Percentiles rank a stretch among this genome's conserved stretches.
phyloP scores from a whole-genome alignment of 2,797 vertebrate species.

The Limnodromus scolopaceus region DNA sequence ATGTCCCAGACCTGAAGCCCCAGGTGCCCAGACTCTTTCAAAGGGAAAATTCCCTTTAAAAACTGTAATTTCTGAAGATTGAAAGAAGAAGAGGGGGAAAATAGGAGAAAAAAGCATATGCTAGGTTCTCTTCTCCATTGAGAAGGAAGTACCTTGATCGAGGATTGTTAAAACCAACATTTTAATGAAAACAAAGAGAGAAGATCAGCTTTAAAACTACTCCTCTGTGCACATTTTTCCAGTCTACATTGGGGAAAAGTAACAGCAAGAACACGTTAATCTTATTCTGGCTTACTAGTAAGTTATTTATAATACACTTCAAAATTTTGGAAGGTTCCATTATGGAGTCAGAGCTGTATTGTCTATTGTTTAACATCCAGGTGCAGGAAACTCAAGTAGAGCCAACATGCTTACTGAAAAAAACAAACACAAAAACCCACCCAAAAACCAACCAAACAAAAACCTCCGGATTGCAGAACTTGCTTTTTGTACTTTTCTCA shows the following conservation, averaged over 20 bases:
- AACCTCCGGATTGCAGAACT: not conserved
- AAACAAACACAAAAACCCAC: not conserved
- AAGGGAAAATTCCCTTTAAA: not conserved
- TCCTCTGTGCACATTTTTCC: not conserved
- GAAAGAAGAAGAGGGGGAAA: not conserved
- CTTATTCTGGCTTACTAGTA: slow-evolving; percentile 32
- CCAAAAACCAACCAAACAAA: not conserved
- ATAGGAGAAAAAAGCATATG: not conserved
- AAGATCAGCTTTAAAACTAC: not conserved
- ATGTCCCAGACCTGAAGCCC: not conserved
- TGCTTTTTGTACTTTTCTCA: not conserved
- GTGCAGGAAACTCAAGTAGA: slow-evolving; percentile 69
- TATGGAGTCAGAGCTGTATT: slow-evolving; percentile 45
- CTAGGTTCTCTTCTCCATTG: not conserved
- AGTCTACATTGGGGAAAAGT: not conserved
- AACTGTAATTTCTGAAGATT: not conserved
- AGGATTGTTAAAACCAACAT: not conserved
- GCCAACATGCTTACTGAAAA: slow-evolving; percentile 36
- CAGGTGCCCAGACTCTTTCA: not conserved
- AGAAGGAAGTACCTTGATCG: not conserved
- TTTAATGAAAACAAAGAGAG: not conserved
- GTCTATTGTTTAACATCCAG: slow-evolving; percentile 74
- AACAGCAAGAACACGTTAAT: slow-evolving; percentile 46
- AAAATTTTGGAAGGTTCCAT: slow-evolving; percentile 49
- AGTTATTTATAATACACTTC: slow-evolving; percentile 64